Base-by-base conservation (phyloP, 2,113 vertebrate genomes). In the Percina caprodes region DNA sequence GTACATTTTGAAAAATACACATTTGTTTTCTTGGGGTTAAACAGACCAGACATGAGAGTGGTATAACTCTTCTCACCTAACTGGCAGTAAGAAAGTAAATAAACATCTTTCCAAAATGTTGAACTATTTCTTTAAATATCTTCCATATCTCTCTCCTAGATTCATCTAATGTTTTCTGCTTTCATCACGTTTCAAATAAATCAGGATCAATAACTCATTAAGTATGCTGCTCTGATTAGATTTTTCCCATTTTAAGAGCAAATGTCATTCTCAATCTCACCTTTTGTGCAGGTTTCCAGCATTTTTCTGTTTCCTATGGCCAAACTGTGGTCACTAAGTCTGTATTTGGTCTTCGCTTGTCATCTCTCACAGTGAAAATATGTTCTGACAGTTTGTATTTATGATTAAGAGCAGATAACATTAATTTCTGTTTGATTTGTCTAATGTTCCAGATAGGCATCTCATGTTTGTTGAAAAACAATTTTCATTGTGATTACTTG, bases 291-390 rank as follows among this genome's bases (percentile, higher is more conserved):
- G 70, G 30, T 71, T 55, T 81, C 63, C 2, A 19, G 21, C 26
- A 16, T 60, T 79, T 79, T 58, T 24, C 16, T 26, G 59, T 67
- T 66, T 73, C 8, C 26, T 39, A 4, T 24, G 49, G 54, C 49
- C 86, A 82, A 56, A 80, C 74, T 81, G 77, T 63, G 77, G 70
- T 81, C 35, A 10, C 24, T 16, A 5, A 62, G 69, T 79, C 66
- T 82, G 77, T 61, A 56, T 79, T 74, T 82, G 56, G 66, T 70
- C 46, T 83, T 56, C 46, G 60, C 69, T 82, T 90, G 82, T 85
- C 48, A 80, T 81, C 69, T 82, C 62, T 79, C 51, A 69, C 33
- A 54, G 59, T 21, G 46, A 74, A 84, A 51, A 79, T 21, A 79
- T 71, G 49, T 23, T 63, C 74, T 19, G 39, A 61, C 82, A 82